Percentiles rank a stretch among this genome's conserved stretches.
phyloP scores from a whole-genome alignment of 2,113 vertebrate species.

The Trogon melanurus region DNA sequence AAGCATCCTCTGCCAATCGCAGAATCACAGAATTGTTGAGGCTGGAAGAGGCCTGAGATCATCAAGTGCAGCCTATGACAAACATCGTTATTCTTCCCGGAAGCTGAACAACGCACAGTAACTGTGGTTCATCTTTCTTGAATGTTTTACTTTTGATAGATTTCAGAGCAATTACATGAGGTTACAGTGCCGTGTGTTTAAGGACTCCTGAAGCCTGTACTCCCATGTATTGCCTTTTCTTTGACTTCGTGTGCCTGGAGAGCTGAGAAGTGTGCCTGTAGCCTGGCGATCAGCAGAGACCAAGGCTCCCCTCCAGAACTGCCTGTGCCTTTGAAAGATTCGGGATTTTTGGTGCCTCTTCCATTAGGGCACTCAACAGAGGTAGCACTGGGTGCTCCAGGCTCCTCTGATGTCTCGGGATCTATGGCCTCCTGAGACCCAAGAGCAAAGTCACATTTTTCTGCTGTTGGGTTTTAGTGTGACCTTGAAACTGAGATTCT shows the following conservation, averaged over 20 bases:
- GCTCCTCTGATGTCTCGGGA: fast-evolving
- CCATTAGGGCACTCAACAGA: neutral
- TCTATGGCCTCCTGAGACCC: neutral
- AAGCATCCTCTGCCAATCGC: no score
- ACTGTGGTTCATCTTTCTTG: neutral
- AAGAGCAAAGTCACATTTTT: neutral
- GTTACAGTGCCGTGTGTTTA: neutral
- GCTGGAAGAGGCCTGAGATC: no score
- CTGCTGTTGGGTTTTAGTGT: neutral
- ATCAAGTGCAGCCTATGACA: no score
- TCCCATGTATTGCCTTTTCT: neutral
- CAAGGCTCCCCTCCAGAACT: neutral
- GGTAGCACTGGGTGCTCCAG: neutral
- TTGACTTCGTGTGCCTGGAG: neutral
- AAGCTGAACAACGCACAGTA: neutral
- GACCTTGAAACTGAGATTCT: neutral
- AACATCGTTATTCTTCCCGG: neutral
- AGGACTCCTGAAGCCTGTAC: neutral
- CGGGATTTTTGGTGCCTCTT: neutral
- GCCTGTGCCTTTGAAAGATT: neutral
- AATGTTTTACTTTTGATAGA: neutral
- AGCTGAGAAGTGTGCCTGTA: neutral
- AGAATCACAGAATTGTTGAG: no score
- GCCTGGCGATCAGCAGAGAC: neutral
- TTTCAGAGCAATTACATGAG: neutral